Base-by-base conservation (phyloP, 2,797 vertebrate species). In the Lates japonicus region DNA sequence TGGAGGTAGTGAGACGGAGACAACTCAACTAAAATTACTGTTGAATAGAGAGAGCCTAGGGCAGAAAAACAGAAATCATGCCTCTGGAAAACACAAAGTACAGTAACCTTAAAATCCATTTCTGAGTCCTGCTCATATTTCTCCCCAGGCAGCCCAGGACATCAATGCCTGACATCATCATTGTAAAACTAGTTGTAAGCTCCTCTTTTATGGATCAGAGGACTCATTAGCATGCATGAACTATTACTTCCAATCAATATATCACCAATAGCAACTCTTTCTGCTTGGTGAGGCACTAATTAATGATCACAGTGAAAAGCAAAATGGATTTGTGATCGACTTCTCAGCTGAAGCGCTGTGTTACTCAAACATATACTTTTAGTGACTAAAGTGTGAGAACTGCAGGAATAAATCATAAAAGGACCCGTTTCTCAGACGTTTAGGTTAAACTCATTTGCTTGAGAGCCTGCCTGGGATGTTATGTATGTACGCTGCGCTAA, bases 171-270 rank as follows among this genome's bases (percentile, higher is more conserved):
- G 91, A 92, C 74, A 80, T 78, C 59, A 83, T 89, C 61, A 82
- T 54, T 76, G 84, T 84, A 90, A 90, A 91, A 91, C 80, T 89
- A 76, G 85, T 25, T 89, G 92, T 88, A 86, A 85, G 81, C 81
- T 90, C 84, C 74, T 57, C 73, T 83, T 85, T 86, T 78, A 91
- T 90, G 74, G 84, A 92, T 94, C 90, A 90, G 82, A 81, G 44
- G 75, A 83, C 85, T 94, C 88, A 93, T 94, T 94, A 93, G 91
- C 88, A 94, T 94, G 92, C 89, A 92, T 88, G 84, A 87, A 87
- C 85, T 90, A 88, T 85, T 70, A 78, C 84, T 84, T 71, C 80
- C 63, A 91, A 94, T 95, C 94, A 70, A 95, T 95, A 91, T 59
- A 90, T 93, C 91, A 91, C 87, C 91, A 87, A 80, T 85, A 73